These are phyloP conservation scores for Grallaria varia DNA, from an alignment of 2,113 vertebrate genomes.

Conservation along the genomic window DNA sequence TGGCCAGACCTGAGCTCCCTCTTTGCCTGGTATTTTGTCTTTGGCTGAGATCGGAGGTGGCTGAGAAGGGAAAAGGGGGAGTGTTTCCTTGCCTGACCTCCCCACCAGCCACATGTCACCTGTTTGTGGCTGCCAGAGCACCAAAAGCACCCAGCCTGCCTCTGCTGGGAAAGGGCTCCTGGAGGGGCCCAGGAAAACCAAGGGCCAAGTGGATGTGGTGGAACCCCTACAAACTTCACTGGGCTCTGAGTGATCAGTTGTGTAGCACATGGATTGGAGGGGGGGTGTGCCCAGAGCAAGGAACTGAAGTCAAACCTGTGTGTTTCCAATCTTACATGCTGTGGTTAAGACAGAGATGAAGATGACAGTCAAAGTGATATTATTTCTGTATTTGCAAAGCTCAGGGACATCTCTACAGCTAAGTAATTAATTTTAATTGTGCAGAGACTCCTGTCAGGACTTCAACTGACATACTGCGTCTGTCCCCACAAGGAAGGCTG, in stretches of 20 bases:
- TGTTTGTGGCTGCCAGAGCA: accelerated
- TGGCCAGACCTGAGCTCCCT: not conserved
- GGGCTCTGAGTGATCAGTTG: constrained; percentile 29
- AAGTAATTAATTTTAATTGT: constrained; percentile 44
- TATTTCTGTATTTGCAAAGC: constrained; percentile 48
- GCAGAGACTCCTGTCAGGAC: not conserved
- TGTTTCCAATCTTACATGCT: not conserved
- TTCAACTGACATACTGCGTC: not conserved
- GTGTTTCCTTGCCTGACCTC: not conserved
- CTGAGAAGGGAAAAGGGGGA: not conserved
- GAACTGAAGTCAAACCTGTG: constrained; percentile 30
- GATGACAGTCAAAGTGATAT: constrained; percentile 50
- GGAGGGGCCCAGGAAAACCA: not conserved
- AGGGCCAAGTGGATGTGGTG: not conserved
- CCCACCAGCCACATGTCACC: accelerated
- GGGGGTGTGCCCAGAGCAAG: constrained; percentile 13
- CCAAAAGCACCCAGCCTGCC: accelerated
- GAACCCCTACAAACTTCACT: not conserved
- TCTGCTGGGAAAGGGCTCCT: not conserved
- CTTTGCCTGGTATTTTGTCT: not conserved
- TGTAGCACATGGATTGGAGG: not conserved
- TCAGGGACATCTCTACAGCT: constrained; percentile 35
- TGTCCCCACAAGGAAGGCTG: not conserved
- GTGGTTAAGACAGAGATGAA: constrained; percentile 53
- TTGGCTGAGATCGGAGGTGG: not conserved